Conservation (phyloP, 2,888 invertebrate genomes). For the Ypsolopha scabrella region DNA sequence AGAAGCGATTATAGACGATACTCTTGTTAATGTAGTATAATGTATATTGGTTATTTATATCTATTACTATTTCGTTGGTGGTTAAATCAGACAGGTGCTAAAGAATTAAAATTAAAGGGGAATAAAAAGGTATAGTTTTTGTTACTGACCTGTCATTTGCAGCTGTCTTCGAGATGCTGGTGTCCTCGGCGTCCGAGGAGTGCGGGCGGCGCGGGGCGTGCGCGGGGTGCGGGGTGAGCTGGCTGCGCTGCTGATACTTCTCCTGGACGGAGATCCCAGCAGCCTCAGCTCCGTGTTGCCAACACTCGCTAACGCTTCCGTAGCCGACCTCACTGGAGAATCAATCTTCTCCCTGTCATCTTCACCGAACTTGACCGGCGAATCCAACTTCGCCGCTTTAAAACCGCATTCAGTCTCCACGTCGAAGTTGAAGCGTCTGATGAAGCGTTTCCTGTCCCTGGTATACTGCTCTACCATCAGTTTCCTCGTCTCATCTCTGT, state of each 20-base stretch:
- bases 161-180: conserved; percentile 63
- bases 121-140: background rate
- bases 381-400: conserved; percentile 48
- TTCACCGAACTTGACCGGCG: conserved; percentile 55
- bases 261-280: conserved; percentile 50
- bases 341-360: conserved; percentile 46
- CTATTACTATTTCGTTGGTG: too few species aligned
- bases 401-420: conserved; percentile 56
- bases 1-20: too few species aligned
- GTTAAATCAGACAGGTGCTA: too few species aligned
- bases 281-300: conserved; percentile 52
- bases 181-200: conserved; percentile 55
- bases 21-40: too few species aligned
- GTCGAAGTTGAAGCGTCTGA: conserved; percentile 72
- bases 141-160: conserved; percentile 62
- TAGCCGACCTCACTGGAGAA: conserved; percentile 40
- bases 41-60: too few species aligned
- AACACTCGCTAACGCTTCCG: conserved; percentile 51
- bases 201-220: conserved; percentile 46
- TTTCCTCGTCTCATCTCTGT: conserved; percentile 68
- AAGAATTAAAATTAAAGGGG: too few species aligned
- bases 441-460: conserved; percentile 68
- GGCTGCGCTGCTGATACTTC: conserved; percentile 29
- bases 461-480: conserved; percentile 71
- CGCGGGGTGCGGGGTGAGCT: conserved; percentile 48